phyloP scores from a whole-genome alignment of 2,797 vertebrate genomes.

The Chelon auratus region DNA sequence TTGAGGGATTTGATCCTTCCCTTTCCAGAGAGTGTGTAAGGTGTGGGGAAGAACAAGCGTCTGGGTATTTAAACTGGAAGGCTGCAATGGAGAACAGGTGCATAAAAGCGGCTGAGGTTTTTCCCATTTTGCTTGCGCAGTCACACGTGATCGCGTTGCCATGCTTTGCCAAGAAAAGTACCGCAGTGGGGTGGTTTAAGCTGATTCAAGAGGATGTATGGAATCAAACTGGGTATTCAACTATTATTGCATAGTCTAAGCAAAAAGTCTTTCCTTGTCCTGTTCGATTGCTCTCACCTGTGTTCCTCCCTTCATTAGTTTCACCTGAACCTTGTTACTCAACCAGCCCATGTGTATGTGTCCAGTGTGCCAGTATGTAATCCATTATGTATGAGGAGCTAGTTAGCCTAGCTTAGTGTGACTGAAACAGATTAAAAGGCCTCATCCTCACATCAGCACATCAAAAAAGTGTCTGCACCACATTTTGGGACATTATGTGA shows the following conservation, averaged over 20 bases:
- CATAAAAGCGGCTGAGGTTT: slow-evolving; percentile 20
- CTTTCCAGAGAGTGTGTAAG: slow-evolving; percentile 26
- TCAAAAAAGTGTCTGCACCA: no score
- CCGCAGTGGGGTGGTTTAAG: background rate
- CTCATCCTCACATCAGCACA: no score
- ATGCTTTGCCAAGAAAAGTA: background rate
- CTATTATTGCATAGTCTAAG: background rate
- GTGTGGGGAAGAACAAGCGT: slow-evolving; percentile 18
- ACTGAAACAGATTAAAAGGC: background rate
- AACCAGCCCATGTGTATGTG: no score
- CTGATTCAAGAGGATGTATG: background rate
- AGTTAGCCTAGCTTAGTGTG: background rate
- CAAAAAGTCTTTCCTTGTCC: no score
- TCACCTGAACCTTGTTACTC: no score
- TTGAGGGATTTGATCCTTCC: slow-evolving; percentile 39
- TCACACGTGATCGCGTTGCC: background rate
- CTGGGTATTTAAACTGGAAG: slow-evolving; percentile 23
- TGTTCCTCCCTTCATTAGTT: no score
- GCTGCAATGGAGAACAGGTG: slow-evolving; percentile 14
- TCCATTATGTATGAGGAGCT: background rate
- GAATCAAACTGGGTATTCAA: background rate
- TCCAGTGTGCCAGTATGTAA: no score
- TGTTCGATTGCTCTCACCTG: no score
- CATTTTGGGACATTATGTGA: no score
- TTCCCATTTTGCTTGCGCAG: background rate